A percentile compares a stretch with the other conserved stretches of the same genome.
These are phyloP conservation scores for Panthera uncia DNA, from an alignment of 2,113 vertebrate genomes.

Conservation along the genomic window DNA sequence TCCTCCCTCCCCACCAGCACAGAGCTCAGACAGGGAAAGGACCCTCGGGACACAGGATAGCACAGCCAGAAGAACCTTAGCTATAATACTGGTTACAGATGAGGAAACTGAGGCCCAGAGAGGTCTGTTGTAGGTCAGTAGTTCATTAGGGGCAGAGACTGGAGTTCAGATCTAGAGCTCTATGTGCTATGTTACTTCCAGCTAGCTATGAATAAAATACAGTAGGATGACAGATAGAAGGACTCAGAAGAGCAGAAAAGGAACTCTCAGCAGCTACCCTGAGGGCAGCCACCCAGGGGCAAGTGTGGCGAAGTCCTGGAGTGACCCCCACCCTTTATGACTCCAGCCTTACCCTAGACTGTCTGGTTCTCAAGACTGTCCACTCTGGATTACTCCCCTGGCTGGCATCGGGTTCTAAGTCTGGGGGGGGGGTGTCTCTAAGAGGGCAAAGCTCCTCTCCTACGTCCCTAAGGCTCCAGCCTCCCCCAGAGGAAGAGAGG, in stretches of 20 bases:
- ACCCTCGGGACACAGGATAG: background rate
- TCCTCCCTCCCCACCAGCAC: too few relatives aligned
- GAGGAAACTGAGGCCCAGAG: background rate
- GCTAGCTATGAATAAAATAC: background rate
- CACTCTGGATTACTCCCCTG: background rate
- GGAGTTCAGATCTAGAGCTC: background rate
- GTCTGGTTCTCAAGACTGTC: background rate
- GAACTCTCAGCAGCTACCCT: background rate
- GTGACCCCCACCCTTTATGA: background rate
- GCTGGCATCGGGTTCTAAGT: background rate
- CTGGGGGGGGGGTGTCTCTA: background rate
- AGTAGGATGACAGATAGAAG: background rate
- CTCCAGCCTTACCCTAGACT: background rate
- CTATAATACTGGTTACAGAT: background rate
- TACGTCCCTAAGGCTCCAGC: background rate
- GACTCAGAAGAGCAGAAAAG: background rate
- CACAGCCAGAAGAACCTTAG: background rate
- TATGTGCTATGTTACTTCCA: background rate
- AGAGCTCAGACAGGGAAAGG: background rate
- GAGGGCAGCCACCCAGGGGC: background rate
- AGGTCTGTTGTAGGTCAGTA: accelerated
- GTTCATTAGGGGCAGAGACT: background rate
- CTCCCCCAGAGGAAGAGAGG: background rate
- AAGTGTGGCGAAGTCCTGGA: background rate
- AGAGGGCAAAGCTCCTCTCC: background rate